phyloP scores from a whole-genome alignment of 2,113 vertebrate genomes.

The Phoxinus phoxinus region DNA sequence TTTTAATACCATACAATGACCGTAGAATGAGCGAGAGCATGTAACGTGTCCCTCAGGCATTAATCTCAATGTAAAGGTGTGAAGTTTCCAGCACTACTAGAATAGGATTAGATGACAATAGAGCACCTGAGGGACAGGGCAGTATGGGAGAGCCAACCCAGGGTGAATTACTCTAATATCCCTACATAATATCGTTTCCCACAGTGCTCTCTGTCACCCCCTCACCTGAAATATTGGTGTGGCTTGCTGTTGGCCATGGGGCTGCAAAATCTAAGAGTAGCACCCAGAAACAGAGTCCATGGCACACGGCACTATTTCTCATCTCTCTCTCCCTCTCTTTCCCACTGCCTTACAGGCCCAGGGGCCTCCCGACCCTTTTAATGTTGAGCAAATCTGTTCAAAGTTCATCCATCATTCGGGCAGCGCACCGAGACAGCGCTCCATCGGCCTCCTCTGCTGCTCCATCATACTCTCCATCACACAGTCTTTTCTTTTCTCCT shows the following conservation, averaged over 20 bases:
- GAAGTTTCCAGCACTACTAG: slow-evolving; percentile 17
- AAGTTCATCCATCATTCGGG: slow-evolving; percentile 65
- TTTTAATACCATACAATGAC: slow-evolving; percentile 11
- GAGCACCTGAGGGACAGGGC: slow-evolving; percentile 38
- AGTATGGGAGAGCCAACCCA: slow-evolving; percentile 17
- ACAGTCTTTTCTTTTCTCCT: slow-evolving; percentile 47
- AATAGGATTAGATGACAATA: slow-evolving; percentile 7
- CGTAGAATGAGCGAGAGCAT: slow-evolving; percentile 11
- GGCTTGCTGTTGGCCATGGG: slow-evolving; percentile 15
- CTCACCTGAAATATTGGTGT: slow-evolving; percentile 42
- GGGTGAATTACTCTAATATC: slow-evolving; percentile 36
- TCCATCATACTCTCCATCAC: slow-evolving; percentile 58
- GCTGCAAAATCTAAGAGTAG: slow-evolving; percentile 26
- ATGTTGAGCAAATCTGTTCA: slow-evolving; percentile 70
- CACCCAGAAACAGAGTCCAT: slow-evolving; percentile 52
- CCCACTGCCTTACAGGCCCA: slow-evolving; percentile 57
- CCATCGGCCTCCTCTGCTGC: slow-evolving; percentile 53
- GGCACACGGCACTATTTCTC: slow-evolving; percentile 15
- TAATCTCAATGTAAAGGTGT: slow-evolving; percentile 44
- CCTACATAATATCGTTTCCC: slow-evolving; percentile 30
- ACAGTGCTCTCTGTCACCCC: slow-evolving; percentile 5
- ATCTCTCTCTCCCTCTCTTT: slow-evolving; percentile 38
- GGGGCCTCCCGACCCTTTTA: slow-evolving; percentile 63
- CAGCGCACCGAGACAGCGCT: slow-evolving; percentile 58
- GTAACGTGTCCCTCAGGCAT: slow-evolving; percentile 16